A percentile compares a stretch with the other conserved stretches of the same genome.
Evolutionary conservation across 2,797 vertebrate genomes (phyloP).

Genomic region (Amblyopsis hoosieri): DNA sequence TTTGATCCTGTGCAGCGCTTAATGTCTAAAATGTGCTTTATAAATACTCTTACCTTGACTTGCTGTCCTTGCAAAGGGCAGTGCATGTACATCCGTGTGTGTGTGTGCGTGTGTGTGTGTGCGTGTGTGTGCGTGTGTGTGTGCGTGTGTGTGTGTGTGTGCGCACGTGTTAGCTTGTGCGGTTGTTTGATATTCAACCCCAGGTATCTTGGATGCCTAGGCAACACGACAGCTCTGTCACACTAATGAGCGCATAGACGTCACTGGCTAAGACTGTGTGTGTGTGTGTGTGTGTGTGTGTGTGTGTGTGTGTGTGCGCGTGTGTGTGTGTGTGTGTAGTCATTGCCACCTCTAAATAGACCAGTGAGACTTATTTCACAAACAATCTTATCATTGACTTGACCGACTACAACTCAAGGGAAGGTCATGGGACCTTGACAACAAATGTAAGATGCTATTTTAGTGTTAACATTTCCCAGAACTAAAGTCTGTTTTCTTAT

Average conservation of each 20-base stretch:
- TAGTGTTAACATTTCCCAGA: too few relatives aligned
- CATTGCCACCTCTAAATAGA: not conserved
- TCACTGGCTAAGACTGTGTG: conserved; percentile 15
- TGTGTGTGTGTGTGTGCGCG: not conserved
- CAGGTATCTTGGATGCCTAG: conserved; percentile 11
- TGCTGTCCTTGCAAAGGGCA: conserved; percentile 50
- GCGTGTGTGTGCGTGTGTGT: conserved; percentile 21
- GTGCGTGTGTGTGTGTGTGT: conserved; percentile 21
- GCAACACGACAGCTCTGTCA: conserved; percentile 19
- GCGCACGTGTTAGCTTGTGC: not conserved
- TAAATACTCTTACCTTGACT: conserved; percentile 19
- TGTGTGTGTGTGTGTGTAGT: not conserved
- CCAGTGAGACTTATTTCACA: not conserved
- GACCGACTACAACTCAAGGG: not conserved
- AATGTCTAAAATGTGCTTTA: too few relatives aligned
- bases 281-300: conserved; percentile 1
- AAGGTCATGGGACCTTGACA: too few relatives aligned
- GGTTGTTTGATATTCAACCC: not conserved
- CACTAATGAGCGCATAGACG: conserved; percentile 23
- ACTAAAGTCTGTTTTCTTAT: too few relatives aligned
- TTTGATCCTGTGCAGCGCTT: too few relatives aligned
- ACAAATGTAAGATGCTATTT: too few relatives aligned
- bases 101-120: conserved; percentile 11
- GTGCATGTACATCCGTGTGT: conserved; percentile 1
- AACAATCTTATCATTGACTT: not conserved